phyloP scores from a whole-genome alignment of 2,888 invertebrate species.

The Elysia crispata region DNA sequence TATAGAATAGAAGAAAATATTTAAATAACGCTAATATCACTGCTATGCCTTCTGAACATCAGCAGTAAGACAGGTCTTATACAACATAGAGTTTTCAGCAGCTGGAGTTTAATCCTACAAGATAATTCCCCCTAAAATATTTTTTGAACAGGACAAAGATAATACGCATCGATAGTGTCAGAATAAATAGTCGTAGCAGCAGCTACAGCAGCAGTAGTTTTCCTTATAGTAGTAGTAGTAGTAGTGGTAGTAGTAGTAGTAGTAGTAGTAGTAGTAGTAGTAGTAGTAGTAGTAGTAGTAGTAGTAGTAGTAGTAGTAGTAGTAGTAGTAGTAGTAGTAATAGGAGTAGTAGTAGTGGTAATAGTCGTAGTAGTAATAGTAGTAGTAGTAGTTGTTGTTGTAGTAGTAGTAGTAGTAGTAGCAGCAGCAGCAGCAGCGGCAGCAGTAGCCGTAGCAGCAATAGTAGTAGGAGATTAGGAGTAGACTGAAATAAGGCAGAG shows the following conservation, averaged over 20 bases:
- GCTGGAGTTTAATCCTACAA: too few species aligned
- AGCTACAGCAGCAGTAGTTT: not conserved
- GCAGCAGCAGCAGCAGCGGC: slow-evolving; percentile 27
- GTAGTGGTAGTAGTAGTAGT: not conserved
- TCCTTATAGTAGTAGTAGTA: not conserved
- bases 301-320: not conserved
- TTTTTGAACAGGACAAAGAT: too few species aligned
- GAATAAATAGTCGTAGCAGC: too few species aligned
- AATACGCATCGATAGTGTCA: too few species aligned
- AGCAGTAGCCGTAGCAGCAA: not conserved
- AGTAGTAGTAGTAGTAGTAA: slow-evolving; percentile 17
- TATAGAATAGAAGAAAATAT: too few species aligned
- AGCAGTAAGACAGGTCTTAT: too few species aligned
- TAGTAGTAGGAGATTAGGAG: not conserved
- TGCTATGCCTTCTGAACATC: too few species aligned
- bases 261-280: not conserved
- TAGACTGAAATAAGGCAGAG: too few species aligned
- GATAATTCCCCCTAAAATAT: too few species aligned
- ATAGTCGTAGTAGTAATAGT: slow-evolving; percentile 37
- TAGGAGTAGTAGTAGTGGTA: slow-evolving; percentile 29
- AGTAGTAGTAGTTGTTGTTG: slow-evolving; percentile 35
- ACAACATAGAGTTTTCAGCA: too few species aligned
- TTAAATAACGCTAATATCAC: too few species aligned
- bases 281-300: not conserved
- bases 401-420: slow-evolving; percentile 39